These are phyloP conservation scores for Drosophila flavopinicola DNA, from an alignment of 2,888 invertebrate species.

Conservation along the genomic window DNA sequence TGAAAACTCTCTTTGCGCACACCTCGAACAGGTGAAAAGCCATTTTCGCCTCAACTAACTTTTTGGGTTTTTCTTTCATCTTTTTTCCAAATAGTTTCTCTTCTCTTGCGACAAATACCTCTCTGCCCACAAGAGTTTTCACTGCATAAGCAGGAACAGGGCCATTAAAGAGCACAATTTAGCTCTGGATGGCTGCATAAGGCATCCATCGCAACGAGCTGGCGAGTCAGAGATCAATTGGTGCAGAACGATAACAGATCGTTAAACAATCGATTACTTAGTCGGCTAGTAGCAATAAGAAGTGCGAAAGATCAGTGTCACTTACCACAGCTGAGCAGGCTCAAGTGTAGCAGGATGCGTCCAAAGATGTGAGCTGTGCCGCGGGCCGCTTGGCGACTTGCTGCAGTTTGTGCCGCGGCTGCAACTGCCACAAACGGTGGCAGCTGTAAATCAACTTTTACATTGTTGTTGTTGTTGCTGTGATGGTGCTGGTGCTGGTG, in stretches of 20 bases:
- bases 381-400: slow-evolving; percentile 21
- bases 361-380: slow-evolving; percentile 67
- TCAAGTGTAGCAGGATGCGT: slow-evolving; percentile 69
- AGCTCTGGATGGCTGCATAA: slow-evolving; percentile 8
- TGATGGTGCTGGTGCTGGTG: slow-evolving; percentile 2
- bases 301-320: slow-evolving; percentile 17
- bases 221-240: slow-evolving; percentile 75
- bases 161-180: slow-evolving; percentile 1
- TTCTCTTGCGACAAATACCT: no score
- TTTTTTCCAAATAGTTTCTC: no score
- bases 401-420: background rate
- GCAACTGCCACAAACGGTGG: slow-evolving; percentile 60
- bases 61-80: no score
- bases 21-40: no score
- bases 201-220: slow-evolving; percentile 40
- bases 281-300: no score
- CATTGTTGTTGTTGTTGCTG: slow-evolving; percentile 54
- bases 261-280: no score
- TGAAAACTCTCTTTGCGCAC: no score
- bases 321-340: slow-evolving; percentile 78
- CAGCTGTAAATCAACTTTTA: slow-evolving; percentile 74
- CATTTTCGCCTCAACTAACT: no score
- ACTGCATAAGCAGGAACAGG: background rate
- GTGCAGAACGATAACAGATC: slow-evolving; percentile 47
- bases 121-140: no score